These are phyloP conservation scores for Aphrophora alni DNA, from an alignment of 2,888 invertebrate species.

Conservation along the genomic window DNA sequence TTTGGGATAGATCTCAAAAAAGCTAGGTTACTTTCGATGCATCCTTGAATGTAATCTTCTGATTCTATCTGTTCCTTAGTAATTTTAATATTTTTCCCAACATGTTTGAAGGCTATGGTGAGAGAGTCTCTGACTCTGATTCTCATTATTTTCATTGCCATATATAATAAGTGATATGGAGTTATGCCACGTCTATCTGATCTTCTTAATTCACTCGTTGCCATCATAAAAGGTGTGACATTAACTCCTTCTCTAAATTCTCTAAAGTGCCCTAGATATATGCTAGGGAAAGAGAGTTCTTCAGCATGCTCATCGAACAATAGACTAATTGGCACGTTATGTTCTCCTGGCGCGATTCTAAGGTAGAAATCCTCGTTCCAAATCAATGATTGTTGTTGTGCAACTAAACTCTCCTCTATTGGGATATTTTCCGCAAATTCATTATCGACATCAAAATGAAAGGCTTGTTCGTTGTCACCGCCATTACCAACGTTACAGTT, in stretches of 20 bases:
- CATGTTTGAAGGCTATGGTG: conserved; percentile 51
- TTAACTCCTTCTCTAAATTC: conserved; percentile 51
- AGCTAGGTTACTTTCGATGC: conserved; percentile 46
- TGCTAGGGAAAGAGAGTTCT: conserved; percentile 54
- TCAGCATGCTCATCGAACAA: conserved; percentile 49
- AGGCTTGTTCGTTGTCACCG: neutral
- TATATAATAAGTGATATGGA: conserved; percentile 54
- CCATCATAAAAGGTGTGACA: conserved; percentile 55
- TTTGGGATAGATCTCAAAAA: conserved; percentile 39
- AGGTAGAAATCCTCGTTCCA: conserved; percentile 31
- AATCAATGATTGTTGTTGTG: conserved; percentile 32
- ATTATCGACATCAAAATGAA: neutral
- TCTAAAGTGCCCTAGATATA: conserved; percentile 55
- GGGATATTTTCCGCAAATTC: neutral
- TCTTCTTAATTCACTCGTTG: conserved; percentile 56
- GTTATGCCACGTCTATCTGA: conserved; percentile 56
- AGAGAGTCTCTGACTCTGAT: conserved; percentile 44
- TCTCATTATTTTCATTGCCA: conserved; percentile 56
- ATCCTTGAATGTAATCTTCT: conserved; percentile 53
- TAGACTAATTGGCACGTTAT: conserved; percentile 36
- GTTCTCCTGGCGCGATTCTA: conserved; percentile 36
- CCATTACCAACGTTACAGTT: neutral
- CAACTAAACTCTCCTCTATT: conserved; percentile 10
- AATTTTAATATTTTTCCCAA: conserved; percentile 49
- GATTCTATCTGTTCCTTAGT: conserved; percentile 53